These are phyloP conservation scores for Acanthornis magna DNA, from an alignment of 2,797 vertebrate species.

Conservation along the genomic window DNA sequence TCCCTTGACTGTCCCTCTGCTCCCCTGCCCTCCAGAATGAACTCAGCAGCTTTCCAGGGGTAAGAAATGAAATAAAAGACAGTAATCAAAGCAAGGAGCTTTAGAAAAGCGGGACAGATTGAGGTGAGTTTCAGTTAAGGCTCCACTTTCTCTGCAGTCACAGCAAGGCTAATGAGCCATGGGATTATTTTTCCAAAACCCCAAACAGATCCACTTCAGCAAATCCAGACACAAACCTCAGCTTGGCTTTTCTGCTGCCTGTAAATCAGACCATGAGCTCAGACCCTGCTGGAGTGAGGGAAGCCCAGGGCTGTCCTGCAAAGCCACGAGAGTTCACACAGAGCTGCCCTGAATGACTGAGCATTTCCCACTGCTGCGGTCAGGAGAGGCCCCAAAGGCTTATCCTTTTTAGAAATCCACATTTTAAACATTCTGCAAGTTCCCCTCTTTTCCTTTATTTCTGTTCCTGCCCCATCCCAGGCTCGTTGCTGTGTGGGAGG, in stretches of 20 bases:
- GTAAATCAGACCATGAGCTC: accelerated
- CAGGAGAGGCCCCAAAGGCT: not conserved
- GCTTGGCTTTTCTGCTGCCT: not conserved
- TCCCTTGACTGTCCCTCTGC: not conserved
- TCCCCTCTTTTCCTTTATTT: not conserved
- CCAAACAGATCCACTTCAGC: not conserved
- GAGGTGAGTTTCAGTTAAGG: not conserved
- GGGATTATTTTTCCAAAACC: not conserved
- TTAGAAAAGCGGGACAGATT: not conserved
- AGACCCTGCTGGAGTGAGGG: not conserved
- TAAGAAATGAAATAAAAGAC: accelerated
- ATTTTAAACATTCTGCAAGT: not conserved
- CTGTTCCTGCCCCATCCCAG: not conserved
- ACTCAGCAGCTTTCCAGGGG: not conserved
- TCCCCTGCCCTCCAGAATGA: not conserved
- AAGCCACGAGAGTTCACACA: not conserved
- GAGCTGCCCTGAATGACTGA: not conserved
- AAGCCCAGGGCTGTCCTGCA: not conserved
- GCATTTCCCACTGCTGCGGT: not conserved
- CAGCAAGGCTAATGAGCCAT: not conserved
- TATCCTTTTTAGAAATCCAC: not conserved
- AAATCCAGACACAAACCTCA: not conserved
- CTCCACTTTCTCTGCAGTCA: not conserved
- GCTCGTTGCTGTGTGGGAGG: too few species aligned
- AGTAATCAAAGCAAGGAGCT: not conserved